A percentile compares a stretch with the other conserved stretches of the same genome.
These are phyloP conservation scores for Acrobasis suavella DNA, from an alignment of 2,888 invertebrate genomes.

Conservation along the genomic window DNA sequence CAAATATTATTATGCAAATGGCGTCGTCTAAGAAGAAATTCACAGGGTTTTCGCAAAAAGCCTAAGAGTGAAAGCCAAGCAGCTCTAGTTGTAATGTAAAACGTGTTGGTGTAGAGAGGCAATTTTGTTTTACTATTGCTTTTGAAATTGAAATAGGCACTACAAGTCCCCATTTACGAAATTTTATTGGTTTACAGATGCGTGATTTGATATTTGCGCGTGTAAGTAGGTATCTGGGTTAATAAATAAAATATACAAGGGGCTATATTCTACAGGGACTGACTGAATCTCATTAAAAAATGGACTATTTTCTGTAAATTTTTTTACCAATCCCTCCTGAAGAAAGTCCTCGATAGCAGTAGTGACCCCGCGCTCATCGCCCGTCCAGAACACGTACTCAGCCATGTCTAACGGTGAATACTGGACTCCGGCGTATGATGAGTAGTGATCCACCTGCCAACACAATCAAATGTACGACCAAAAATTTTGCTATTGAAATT, in stretches of 20 bases:
- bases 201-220: no score
- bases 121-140: neutral
- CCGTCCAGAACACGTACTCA: constrained; percentile 91
- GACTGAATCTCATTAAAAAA: no score
- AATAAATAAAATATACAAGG: no score
- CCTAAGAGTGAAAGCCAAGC: neutral
- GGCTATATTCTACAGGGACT: no score
- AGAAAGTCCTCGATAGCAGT: constrained; percentile 89
- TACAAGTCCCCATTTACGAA: no score
- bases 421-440: constrained; percentile 83
- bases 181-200: no score
- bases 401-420: constrained; percentile 91
- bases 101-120: constrained; percentile 8
- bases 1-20: constrained; percentile 17
- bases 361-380: constrained; percentile 90
- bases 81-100: neutral
- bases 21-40: constrained; percentile 8
- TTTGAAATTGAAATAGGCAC: neutral
- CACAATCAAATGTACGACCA: neutral
- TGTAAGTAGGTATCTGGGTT: no score
- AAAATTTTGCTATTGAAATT: neutral
- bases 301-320: neutral
- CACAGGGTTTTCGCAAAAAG: constrained; percentile 10
- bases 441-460: constrained; percentile 78
- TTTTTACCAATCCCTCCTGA: constrained; percentile 87